Evolutionary conservation across 2,113 vertebrate genomes (phyloP), one percentile per base, ranked within the genome.

Genomic region (Protomyctophum bolini): DNA sequence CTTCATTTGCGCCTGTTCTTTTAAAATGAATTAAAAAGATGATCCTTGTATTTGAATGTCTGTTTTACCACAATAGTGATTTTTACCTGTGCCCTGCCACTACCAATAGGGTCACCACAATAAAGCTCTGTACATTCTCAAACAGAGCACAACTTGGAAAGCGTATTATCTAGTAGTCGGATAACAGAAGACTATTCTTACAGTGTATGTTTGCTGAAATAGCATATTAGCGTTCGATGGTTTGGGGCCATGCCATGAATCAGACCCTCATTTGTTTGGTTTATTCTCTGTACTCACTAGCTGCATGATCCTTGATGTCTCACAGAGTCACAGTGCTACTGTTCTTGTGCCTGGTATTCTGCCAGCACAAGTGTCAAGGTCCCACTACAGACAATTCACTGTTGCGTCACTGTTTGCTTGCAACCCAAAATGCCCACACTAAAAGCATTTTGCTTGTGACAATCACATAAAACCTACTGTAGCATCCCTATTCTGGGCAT

Each of bases 241-340:
- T 45, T 41, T 59, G 11, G 12, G 29, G 57, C 60, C 28, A 63
- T 33, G 46, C 45, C 64, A 76, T 58, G 58, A 15, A 8, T 71
- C 76, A 78, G 85, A 83, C 77, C 73, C 69, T 81, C 67, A 84
- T 67, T 72, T 83, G 86, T 66, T 84, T 55, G 74, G 66, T 63
- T 86, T 85, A 66, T 41, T 41, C 33, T 41, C 33, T 41, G 33
- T 3, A 41, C 33, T 41, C 33, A 41, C 33, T 41, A 41, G 33
- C 33, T 41, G 33, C 33, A 41, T 41, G 33, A 41, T 6, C 33
- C 33, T 41, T 3, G 33, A 41, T 41, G 33, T 41, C 33, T 41
- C 33, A 41, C 33, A 41, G 33, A 41, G 33, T 90, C 71, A 80
- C 76, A 76, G 10, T 12, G 46, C 72, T 80, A 82, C 82, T 75